These are phyloP conservation scores for Ictidomys tridecemlineatus DNA, from an alignment of 2,113 vertebrate species.

Conservation along the genomic window DNA sequence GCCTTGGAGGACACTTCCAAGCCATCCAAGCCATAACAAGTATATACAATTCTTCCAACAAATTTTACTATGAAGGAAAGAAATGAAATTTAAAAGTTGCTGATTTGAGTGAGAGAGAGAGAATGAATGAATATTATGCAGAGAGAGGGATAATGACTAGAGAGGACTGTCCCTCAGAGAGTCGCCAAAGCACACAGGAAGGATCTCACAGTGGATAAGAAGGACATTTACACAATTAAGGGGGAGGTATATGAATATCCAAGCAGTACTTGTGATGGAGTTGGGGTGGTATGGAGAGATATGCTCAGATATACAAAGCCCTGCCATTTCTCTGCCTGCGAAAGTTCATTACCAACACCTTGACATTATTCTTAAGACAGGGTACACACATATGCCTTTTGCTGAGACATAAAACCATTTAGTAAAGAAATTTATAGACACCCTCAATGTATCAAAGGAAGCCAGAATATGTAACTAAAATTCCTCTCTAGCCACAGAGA, in stretches of 20 bases:
- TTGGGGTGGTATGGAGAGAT: too few relatives aligned
- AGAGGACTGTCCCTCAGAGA: not conserved
- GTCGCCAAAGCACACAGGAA: not conserved
- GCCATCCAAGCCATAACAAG: too few relatives aligned
- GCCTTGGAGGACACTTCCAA: too few relatives aligned
- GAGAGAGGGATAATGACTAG: not conserved
- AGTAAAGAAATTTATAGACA: not conserved
- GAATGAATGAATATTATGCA: not conserved
- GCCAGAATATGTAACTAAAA: not conserved
- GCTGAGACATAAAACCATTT: not conserved
- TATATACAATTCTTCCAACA: not conserved
- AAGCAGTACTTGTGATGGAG: not conserved
- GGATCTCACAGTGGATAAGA: not conserved
- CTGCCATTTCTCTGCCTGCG: not conserved
- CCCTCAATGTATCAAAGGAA: not conserved
- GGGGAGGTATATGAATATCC: not conserved
- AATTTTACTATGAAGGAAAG: not conserved
- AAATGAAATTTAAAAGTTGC: not conserved
- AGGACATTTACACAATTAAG: not conserved
- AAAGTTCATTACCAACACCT: not conserved
- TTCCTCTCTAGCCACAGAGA: slow-evolving; percentile 9
- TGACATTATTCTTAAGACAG: not conserved
- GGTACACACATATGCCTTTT: not conserved
- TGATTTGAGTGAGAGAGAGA: not conserved
- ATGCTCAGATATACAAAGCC: not conserved